Evolutionary conservation across 2,113 vertebrate genomes (phyloP).

Genomic region (Ifrita kowaldi): DNA sequence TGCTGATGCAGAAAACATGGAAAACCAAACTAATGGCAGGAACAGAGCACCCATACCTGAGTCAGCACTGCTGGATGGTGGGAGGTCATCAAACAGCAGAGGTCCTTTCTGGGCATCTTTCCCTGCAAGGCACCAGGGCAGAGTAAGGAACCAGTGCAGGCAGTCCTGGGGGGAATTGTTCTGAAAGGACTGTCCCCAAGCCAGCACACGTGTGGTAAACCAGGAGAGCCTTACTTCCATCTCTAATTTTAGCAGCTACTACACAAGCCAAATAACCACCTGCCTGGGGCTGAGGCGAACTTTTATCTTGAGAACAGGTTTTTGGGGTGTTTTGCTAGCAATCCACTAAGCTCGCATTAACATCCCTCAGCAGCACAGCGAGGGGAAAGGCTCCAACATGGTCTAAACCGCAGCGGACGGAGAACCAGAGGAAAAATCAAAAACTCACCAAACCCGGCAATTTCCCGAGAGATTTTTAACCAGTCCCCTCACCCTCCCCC

Average conservation of each 20-base stretch:
- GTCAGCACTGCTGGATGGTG: conserved; percentile 63
- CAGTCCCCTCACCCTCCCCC: not conserved
- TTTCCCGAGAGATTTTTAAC: not conserved
- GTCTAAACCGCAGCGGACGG: not conserved
- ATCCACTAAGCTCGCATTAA: not conserved
- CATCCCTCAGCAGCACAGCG: not conserved
- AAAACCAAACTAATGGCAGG: not conserved
- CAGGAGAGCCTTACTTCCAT: not conserved
- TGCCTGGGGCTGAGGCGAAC: not conserved
- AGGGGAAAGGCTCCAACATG: not conserved
- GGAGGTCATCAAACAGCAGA: conserved; percentile 69
- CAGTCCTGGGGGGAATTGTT: not conserved
- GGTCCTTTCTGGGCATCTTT: conserved; percentile 48
- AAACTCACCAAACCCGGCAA: not conserved
- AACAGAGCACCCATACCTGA: conserved; percentile 62
- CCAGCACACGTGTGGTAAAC: fast-evolving
- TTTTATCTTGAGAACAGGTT: not conserved
- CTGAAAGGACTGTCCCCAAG: not conserved
- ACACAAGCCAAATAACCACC: not conserved
- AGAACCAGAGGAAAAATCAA: not conserved
- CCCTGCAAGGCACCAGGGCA: conserved; percentile 62
- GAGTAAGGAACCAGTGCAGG: not conserved
- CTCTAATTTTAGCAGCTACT: not conserved
- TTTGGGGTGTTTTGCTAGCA: not conserved
- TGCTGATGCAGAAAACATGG: conserved; percentile 7